Percentiles rank a stretch among this genome's conserved stretches.
These are phyloP conservation scores for Sebastes trivittatus DNA, from an alignment of 2,797 vertebrate genomes.

Conservation along the genomic window DNA sequence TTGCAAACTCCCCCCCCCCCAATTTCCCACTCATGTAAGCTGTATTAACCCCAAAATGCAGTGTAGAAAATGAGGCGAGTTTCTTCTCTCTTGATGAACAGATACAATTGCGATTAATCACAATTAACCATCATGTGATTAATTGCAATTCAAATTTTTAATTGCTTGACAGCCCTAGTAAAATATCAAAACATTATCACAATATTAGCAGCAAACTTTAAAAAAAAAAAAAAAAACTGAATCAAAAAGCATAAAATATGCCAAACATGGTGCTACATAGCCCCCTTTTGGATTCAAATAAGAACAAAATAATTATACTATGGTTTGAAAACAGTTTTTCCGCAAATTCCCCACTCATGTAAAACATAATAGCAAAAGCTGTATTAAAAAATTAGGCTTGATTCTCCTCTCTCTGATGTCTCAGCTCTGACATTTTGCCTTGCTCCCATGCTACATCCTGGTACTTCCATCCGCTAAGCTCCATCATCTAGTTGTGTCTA, in stretches of 20 bases:
- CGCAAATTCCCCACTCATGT: not conserved
- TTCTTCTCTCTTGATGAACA: too few relatives aligned
- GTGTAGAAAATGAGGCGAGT: too few relatives aligned
- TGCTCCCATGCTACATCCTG: slow-evolving; percentile 68
- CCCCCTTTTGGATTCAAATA: not conserved
- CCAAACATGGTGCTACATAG: not conserved
- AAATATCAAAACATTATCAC: not conserved
- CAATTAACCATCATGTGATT: too few relatives aligned
- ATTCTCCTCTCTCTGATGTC: slow-evolving; percentile 8
- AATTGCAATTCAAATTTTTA: too few relatives aligned
- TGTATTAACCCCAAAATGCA: too few relatives aligned
- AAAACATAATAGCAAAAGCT: not conserved
- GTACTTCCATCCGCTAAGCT: slow-evolving; percentile 68
- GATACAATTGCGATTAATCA: too few relatives aligned
- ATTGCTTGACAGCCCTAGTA: too few relatives aligned
- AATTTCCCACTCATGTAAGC: not conserved
- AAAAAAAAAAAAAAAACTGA: not conserved
- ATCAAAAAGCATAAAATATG: not conserved
- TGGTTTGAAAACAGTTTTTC: slow-evolving; percentile 27
- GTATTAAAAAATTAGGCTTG: slow-evolving; percentile 4
- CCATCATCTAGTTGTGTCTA: slow-evolving; percentile 47
- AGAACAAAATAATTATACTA: not conserved
- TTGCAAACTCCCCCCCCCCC: not conserved
- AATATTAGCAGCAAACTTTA: not conserved
- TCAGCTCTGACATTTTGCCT: slow-evolving; percentile 63